These are phyloP conservation scores for Erpobdella octoculata DNA, from an alignment of 2,888 invertebrate species.

Conservation along the genomic window DNA sequence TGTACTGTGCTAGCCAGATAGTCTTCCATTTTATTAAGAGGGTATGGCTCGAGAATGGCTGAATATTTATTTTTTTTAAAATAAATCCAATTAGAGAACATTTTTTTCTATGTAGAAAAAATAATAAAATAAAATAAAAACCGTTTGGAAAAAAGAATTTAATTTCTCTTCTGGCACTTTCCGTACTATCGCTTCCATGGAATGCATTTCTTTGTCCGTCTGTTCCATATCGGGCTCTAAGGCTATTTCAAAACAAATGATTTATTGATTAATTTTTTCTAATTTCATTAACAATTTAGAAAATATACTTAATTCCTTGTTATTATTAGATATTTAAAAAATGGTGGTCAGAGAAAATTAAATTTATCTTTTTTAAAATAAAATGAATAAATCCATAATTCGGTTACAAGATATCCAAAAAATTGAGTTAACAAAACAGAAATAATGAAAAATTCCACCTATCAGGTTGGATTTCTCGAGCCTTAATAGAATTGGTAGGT, in stretches of 20 bases:
- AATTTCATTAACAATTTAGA: too few species aligned
- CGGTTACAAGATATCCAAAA: too few species aligned
- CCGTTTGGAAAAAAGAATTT: slow-evolving; percentile 78
- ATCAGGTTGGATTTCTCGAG: slow-evolving; percentile 62
- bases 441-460: slow-evolving; percentile 41
- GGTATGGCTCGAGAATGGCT: not conserved
- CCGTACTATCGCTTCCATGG: slow-evolving; percentile 67
- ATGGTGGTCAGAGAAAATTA: too few species aligned
- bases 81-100: not conserved
- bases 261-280: too few species aligned
- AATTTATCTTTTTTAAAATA: too few species aligned
- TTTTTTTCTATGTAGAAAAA: not conserved
- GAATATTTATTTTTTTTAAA: not conserved
- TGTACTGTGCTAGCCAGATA: slow-evolving; percentile 66
- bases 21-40: slow-evolving; percentile 51
- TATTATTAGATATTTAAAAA: too few species aligned
- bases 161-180: slow-evolving; percentile 69
- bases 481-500: slow-evolving; percentile 57
- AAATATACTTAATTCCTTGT: too few species aligned
- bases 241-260: too few species aligned
- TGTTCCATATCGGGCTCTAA: slow-evolving; percentile 67
- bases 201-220: slow-evolving; percentile 61
- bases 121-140: slow-evolving; percentile 47
- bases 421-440: too few species aligned
- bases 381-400: too few species aligned